These are phyloP conservation scores for Eubasilissa regina DNA, from an alignment of 1,140 invertebrate genomes.

Conservation along the genomic window DNA sequence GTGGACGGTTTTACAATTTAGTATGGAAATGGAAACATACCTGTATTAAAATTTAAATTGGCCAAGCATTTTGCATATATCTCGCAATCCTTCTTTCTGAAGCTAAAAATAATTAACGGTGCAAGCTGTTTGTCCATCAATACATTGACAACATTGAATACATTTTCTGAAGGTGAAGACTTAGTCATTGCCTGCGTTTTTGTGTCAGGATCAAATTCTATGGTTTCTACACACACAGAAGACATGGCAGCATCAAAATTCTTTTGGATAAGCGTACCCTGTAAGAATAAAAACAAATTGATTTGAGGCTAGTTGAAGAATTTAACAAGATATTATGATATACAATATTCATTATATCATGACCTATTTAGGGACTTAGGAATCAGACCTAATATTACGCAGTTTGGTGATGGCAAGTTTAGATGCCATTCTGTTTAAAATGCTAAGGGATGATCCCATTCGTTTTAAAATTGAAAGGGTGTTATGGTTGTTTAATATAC, in stretches of 20 bases:
- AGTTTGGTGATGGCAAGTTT: too few species aligned
- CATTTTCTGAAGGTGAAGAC: constrained; percentile 64
- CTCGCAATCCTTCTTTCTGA: constrained; percentile 99
- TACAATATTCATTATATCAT: too few species aligned
- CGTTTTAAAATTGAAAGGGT: too few species aligned
- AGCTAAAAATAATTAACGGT: constrained; percentile 99
- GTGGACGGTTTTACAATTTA: neutral
- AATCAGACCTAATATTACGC: too few species aligned
- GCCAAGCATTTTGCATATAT: constrained; percentile 95
- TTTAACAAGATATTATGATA: neutral
- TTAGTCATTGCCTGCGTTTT: too few species aligned
- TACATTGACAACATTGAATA: constrained; percentile 98
- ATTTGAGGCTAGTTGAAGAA: neutral
- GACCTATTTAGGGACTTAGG: too few species aligned
- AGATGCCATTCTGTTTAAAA: too few species aligned
- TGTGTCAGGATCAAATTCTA: constrained; percentile 12
- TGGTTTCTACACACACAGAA: constrained; percentile 74
- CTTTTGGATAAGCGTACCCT: constrained; percentile 39
- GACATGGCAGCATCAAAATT: constrained; percentile 98
- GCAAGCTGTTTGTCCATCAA: constrained; percentile 98
- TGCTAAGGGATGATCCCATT: too few species aligned
- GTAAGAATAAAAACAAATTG: neutral
- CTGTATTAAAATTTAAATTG: constrained; percentile 96
- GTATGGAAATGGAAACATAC: constrained; percentile 65
- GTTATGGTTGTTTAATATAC: too few species aligned